phyloP scores from a whole-genome alignment of 2,888 invertebrate species.

The Protodeltote pygarga region DNA sequence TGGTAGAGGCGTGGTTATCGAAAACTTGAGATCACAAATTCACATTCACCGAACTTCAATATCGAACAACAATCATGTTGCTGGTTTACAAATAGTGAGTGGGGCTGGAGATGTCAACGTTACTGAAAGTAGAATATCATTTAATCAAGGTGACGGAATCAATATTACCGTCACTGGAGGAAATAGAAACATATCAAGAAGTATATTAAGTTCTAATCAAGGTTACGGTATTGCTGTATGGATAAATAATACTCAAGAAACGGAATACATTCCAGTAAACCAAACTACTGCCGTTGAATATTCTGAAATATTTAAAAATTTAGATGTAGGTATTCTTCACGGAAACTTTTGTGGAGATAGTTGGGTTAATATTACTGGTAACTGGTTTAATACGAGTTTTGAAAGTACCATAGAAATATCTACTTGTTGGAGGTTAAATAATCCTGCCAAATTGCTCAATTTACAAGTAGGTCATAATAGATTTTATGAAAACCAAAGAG shows the following conservation, averaged over 20 bases:
- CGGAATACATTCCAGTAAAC: slow-evolving; percentile 92
- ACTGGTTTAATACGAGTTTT: slow-evolving; percentile 93
- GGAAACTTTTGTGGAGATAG: slow-evolving; percentile 96
- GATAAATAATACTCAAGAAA: slow-evolving; percentile 93
- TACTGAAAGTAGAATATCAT: slow-evolving; percentile 95
- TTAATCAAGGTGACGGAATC: slow-evolving; percentile 97
- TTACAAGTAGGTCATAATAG: slow-evolving; percentile 95
- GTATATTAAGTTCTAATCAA: slow-evolving; percentile 94
- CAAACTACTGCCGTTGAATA: slow-evolving; percentile 96
- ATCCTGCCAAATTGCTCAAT: slow-evolving; percentile 82
- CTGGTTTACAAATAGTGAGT: slow-evolving; percentile 95
- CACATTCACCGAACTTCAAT: slow-evolving; percentile 94
- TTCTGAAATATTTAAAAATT: slow-evolving; percentile 94
- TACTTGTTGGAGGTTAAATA: slow-evolving; percentile 91
- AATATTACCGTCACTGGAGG: slow-evolving; percentile 99
- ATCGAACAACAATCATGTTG: slow-evolving; percentile 95
- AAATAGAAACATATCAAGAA: slow-evolving; percentile 95
- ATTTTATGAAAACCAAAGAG: slow-evolving; percentile 91
- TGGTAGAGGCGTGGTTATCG: slow-evolving; percentile 97
- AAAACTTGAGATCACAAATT: slow-evolving; percentile 96
- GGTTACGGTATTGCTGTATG: slow-evolving; percentile 96
- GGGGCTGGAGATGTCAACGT: slow-evolving; percentile 98
- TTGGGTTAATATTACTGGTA: slow-evolving; percentile 97
- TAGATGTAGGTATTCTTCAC: slow-evolving; percentile 95
- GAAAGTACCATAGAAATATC: slow-evolving; percentile 93